Evolutionary conservation across 2,888 invertebrate genomes (phyloP), one percentile per base, ranked within the genome.

Genomic region (Arge pagana): DNA sequence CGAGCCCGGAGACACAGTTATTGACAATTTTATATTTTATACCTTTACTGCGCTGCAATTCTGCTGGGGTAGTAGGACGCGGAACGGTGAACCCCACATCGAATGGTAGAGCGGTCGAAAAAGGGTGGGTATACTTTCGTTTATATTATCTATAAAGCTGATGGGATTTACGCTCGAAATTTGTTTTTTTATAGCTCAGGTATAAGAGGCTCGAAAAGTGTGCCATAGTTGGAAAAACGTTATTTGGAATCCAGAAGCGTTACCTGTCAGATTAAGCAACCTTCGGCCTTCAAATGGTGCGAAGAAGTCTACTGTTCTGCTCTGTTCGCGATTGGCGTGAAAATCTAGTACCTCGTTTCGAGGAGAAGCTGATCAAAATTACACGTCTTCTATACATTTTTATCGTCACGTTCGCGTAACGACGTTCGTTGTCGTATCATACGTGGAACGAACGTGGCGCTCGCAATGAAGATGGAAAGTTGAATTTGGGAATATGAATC

Each of bases 61-160:
- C 11, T 23, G 1, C 43, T 31, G 13, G n/a, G 24, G 4, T 42
- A 11, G 33, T 5, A 13, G 23, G 4, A 13, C 13, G 7, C 13
- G 40, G 23, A 26, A 15, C 13, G 19, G 13, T 23, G n/a, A n/a
- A 24, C 11, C 8, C 18, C 16, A 33, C 21, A 23, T 33, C 15
- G 10, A 6, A 35, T 31, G 35, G 35, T 10, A 16, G 23, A n/a
- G 35, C 15, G 45, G 8, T 45, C 23, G 35, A 45, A 45, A n/a
- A n/a, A n/a, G n/a, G n/a, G n/a, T n/a, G 45, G 45, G 45, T 45
- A 16, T 45, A 45, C n/a, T n/a, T n/a, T n/a, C n/a, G n/a, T 45
- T 45, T 45, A 45, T 45, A 33, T 33, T 35, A 45, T 45, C 31
- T 35, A 45, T 45, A 45, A 45, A 45, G 2, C 33, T 33, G 33